Percentiles rank a stretch among this genome's conserved stretches.
Evolutionary conservation across 2,797 vertebrate genomes (phyloP).

Genomic region (Botia kubotai): DNA sequence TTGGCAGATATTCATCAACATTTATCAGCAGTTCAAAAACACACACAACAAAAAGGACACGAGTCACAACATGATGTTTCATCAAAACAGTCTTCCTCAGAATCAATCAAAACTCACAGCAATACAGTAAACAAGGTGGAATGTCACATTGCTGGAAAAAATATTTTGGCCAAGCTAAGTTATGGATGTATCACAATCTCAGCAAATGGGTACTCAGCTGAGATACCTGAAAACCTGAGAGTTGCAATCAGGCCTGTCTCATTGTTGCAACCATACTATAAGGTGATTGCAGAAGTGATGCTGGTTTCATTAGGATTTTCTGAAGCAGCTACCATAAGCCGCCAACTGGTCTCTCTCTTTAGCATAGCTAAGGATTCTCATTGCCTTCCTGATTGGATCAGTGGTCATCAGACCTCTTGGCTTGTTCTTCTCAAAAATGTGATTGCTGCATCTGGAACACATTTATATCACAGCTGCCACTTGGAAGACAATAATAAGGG

Average conservation of each 20-base stretch:
- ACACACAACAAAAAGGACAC: conserved; percentile 17
- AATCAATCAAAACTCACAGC: neutral
- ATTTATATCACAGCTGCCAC: conserved; percentile 59
- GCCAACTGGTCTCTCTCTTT: conserved; percentile 77
- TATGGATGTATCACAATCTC: conserved; percentile 83
- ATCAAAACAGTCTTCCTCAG: neutral
- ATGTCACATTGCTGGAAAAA: conserved; percentile 71
- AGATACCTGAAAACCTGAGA: conserved; percentile 77
- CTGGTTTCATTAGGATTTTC: conserved; percentile 80
- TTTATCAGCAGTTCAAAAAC: conserved; percentile 65
- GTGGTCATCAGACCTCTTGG: conserved; percentile 62
- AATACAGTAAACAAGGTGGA: conserved; percentile 44
- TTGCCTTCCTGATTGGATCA: conserved; percentile 69
- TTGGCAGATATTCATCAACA: conserved; percentile 75
- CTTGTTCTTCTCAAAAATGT: conserved; percentile 77
- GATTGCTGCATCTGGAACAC: conserved; percentile 68
- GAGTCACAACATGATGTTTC: neutral
- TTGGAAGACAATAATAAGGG: conserved; percentile 43
- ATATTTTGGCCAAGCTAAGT: conserved; percentile 65
- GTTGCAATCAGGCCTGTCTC: conserved; percentile 79
- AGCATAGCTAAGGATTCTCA: conserved; percentile 74
- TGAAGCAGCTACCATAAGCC: conserved; percentile 77
- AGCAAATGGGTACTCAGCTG: conserved; percentile 53
- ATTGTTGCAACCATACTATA: conserved; percentile 76
- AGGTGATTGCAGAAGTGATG: conserved; percentile 78